These are phyloP conservation scores for Apostichopus japonicus DNA, from an alignment of 35 echinoderm and acorn worm genomes.

Conservation along the genomic window DNA sequence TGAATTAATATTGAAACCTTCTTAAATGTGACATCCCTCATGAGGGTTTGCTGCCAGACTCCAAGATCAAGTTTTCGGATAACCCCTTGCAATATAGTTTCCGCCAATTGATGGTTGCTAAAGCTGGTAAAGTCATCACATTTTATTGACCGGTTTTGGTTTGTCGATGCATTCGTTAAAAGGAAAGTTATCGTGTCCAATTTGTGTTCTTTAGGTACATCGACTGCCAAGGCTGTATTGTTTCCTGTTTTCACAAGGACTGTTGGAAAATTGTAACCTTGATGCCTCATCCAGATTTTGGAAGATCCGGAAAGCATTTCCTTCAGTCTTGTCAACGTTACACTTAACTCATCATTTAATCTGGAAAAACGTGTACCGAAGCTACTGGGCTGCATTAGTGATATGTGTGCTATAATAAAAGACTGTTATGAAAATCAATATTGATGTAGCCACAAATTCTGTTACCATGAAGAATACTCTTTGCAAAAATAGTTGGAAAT, in stretches of 20 bases:
- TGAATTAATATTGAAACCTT: too few species aligned
- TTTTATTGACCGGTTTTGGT: not conserved
- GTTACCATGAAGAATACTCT: too few species aligned
- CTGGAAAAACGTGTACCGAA: not conserved
- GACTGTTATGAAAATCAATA: too few species aligned
- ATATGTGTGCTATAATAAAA: too few species aligned
- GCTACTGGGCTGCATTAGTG: too few species aligned
- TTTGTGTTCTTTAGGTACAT: slow-evolving; percentile 24
- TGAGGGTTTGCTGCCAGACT: not conserved
- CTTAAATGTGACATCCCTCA: too few species aligned
- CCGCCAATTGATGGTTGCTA: not conserved
- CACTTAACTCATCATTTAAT: not conserved
- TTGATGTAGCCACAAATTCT: too few species aligned
- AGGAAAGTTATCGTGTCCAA: slow-evolving; percentile 38
- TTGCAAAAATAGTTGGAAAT: too few species aligned
- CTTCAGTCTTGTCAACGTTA: slow-evolving; percentile 13
- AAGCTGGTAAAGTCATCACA: slow-evolving; percentile 27
- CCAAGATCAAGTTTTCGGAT: slow-evolving; percentile 7
- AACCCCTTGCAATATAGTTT: not conserved
- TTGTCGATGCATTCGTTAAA: slow-evolving; percentile 8
- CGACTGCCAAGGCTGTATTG: not conserved
- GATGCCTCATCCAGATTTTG: slow-evolving; percentile 41
- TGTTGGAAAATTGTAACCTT: slow-evolving; percentile 12
- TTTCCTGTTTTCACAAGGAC: slow-evolving; percentile 35
- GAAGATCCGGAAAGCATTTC: slow-evolving; percentile 27